phyloP scores from a whole-genome alignment of 2,113 vertebrate genomes.

The Bubo bubo region DNA sequence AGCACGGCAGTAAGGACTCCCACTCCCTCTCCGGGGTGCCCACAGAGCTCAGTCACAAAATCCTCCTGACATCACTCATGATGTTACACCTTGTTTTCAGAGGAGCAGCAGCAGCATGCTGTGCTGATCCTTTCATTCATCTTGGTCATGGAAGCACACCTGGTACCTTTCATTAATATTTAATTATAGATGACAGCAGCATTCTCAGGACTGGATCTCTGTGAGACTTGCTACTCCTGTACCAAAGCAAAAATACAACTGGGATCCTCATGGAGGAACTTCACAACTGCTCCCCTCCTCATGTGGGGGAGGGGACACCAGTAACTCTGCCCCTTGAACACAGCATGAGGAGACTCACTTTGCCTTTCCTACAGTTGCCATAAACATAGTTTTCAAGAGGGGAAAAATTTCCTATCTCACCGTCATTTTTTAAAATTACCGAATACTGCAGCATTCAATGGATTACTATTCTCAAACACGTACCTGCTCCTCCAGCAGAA shows the following conservation, averaged over 20 bases:
- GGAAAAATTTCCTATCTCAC: neutral
- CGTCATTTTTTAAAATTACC: neutral
- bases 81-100: neutral
- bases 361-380: neutral
- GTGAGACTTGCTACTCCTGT: neutral
- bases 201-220: neutral
- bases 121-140: neutral
- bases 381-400: neutral
- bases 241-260: neutral
- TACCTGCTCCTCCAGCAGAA: constrained; percentile 30
- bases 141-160: neutral
- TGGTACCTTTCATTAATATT: neutral
- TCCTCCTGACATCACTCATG: rapidly evolving
- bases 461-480: neutral
- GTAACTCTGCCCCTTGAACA: neutral
- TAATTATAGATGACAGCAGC: neutral
- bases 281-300: neutral
- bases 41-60: neutral
- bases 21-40: neutral
- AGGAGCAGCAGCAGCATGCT: neutral
- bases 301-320: neutral
- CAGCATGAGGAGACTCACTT: neutral
- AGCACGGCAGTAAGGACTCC: neutral
- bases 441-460: neutral
- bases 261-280: neutral